phyloP scores from a whole-genome alignment of 2,113 vertebrate species.

The Cyprinus carpio region DNA sequence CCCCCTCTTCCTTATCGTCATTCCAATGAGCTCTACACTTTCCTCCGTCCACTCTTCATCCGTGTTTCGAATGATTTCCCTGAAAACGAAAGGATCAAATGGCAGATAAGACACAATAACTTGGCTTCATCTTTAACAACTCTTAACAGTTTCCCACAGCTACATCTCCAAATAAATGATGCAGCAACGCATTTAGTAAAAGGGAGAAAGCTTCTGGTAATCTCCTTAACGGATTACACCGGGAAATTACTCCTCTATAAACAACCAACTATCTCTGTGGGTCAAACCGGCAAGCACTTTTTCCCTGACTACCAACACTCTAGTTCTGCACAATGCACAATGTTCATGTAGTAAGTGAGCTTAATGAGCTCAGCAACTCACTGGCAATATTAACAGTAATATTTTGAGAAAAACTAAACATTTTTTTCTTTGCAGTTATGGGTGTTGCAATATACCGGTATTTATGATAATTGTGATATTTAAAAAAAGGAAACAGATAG shows the following conservation, averaged over 20 bases:
- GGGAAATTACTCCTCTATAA: conserved; percentile 66
- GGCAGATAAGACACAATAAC: conserved; percentile 9
- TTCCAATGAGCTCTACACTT: conserved; percentile 88
- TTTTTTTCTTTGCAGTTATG: no score
- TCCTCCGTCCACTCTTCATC: conserved; percentile 96
- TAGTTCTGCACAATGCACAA: neutral
- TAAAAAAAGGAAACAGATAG: no score
- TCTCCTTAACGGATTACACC: conserved; percentile 76
- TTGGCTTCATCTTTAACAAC: conserved; percentile 22
- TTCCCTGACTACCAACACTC: neutral
- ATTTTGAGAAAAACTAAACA: no score
- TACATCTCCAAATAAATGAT: conserved; percentile 37
- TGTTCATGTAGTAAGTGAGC: neutral
- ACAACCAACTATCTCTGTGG: conserved; percentile 56
- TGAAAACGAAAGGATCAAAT: conserved; percentile 58
- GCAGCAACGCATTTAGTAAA: conserved; percentile 60
- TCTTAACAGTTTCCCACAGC: neutral
- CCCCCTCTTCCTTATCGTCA: conserved; percentile 86
- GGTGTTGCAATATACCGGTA: no score
- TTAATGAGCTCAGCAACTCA: neutral
- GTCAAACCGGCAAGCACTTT: conserved; percentile 22
- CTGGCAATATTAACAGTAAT: no score
- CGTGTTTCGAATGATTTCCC: conserved; percentile 83
- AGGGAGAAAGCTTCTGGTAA: conserved; percentile 72
- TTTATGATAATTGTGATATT: no score